A percentile compares a stretch with the other conserved stretches of the same genome.
These are phyloP conservation scores for Acanthis flammea DNA, from an alignment of 2,797 vertebrate genomes.

Conservation along the genomic window DNA sequence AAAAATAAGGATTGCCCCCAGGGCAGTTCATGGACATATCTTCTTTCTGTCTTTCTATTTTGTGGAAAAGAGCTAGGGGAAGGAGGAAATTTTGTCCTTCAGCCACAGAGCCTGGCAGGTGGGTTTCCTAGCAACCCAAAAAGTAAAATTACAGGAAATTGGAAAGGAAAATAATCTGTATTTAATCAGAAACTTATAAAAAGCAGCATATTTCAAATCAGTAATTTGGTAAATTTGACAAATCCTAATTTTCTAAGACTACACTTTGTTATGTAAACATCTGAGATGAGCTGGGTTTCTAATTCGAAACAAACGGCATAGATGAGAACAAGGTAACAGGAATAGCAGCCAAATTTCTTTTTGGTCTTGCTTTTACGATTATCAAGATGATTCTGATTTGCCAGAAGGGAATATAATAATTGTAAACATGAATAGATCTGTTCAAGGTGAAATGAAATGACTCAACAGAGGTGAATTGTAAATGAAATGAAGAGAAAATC, in stretches of 20 bases:
- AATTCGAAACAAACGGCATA: neutral
- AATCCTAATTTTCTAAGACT: neutral
- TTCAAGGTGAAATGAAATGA: neutral
- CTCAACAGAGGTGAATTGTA: neutral
- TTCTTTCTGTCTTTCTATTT: neutral
- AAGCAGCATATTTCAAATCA: neutral
- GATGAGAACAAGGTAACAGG: neutral
- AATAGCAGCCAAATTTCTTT: neutral
- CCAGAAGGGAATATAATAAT: neutral
- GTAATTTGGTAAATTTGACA: neutral
- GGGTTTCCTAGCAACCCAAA: slow-evolving; percentile 26
- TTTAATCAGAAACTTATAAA: neutral
- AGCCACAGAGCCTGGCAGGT: neutral
- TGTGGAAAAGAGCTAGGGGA: neutral
- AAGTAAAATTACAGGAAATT: neutral
- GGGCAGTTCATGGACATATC: neutral
- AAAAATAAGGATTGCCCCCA: neutral
- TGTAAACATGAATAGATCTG: neutral
- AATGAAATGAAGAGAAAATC: neutral
- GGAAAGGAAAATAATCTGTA: neutral
- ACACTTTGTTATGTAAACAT: neutral
- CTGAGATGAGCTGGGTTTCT: neutral
- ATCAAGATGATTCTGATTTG: neutral
- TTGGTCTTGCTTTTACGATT: neutral
- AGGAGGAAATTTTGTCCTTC: neutral